Base-by-base conservation (phyloP, 1,140 invertebrate species). In the Aphelenchoides besseyi region DNA sequence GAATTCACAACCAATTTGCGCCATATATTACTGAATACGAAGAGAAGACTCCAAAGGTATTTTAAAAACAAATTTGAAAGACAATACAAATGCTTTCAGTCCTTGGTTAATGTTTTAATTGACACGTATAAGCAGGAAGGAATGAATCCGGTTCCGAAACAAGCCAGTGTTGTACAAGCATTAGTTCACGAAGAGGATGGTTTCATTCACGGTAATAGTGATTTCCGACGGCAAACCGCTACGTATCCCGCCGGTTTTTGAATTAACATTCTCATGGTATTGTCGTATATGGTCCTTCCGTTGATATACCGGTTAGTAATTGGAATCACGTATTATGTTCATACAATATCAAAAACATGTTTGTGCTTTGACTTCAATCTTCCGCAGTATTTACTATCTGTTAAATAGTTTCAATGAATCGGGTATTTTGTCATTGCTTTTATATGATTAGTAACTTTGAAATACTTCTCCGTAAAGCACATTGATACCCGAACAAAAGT, bases 1-100 rank as follows among this genome's bases (percentile, higher is more conserved):
- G 96, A 70, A 88, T 97, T 69, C 95, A 98, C 85, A 92, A 98
- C 86, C 95, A 98, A 82, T 86, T 97, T 0, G 87, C 90, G 75
- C 96, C 95, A 0, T 91, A 94, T 88, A 74, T 88, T 32, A 79
- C 93, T 0, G 80, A 87, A 55, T 93, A 93, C 82, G 94, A 98
- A 86, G 26, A 68, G 54, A 53, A 72, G 2, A 28, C 70, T 12
- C 78, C 77, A 9, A 33, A 64, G 30, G 69, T 81, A 36, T 3
- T 23, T 72, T 64, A 28, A 61, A 2, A 28, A 59, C n/a, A n/a
- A n/a, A n/a, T n/a, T 37, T 57, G 12, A 67, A 23, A 9, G n/a
- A 73, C 36, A 55, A 41, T 70, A 32, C 5, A n/a, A 3, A 68
- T 23, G 9, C 12, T 72, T 71, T 29, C 32, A 71, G 70, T 12